A percentile compares a stretch with the other conserved stretches of the same genome.
Evolutionary conservation across 1,140 invertebrate genomes (phyloP).

Genomic region (Babylonia areolata): DNA sequence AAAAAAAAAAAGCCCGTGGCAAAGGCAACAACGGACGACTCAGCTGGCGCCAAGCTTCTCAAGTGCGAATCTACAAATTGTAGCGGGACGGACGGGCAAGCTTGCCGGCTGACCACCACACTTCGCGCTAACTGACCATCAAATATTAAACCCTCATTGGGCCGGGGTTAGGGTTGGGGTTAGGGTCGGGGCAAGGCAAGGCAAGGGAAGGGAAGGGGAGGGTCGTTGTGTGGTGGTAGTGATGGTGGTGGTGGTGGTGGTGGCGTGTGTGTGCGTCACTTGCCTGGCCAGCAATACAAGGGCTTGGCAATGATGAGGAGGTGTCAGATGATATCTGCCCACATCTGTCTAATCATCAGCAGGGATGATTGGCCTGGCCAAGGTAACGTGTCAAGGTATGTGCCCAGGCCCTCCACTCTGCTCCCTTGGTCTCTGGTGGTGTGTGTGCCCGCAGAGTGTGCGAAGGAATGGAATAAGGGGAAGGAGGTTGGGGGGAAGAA

Average conservation of each 20-base stretch:
- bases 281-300: background rate
- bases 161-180: background rate
- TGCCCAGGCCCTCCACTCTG: no score
- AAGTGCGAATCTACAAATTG: slow-evolving; percentile 24
- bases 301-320: background rate
- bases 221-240: no score
- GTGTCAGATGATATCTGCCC: slow-evolving; percentile 27
- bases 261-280: no score
- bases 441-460: background rate
- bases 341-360: slow-evolving; percentile 25
- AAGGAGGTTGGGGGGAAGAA: background rate
- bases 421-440: no score
- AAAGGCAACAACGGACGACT: background rate
- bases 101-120: no score
- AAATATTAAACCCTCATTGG: slow-evolving; percentile 13
- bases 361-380: background rate
- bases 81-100: background rate
- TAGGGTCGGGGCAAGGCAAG: background rate
- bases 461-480: background rate
- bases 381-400: slow-evolving; percentile 3
- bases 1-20: background rate
- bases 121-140: slow-evolving; percentile 22
- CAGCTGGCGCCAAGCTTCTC: background rate
- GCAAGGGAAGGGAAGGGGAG: no score
- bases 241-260: no score